Evolutionary conservation across 2,797 vertebrate species (phyloP), one percentile per base, ranked within the genome.

Genomic region (Notamacropus eugenii): DNA sequence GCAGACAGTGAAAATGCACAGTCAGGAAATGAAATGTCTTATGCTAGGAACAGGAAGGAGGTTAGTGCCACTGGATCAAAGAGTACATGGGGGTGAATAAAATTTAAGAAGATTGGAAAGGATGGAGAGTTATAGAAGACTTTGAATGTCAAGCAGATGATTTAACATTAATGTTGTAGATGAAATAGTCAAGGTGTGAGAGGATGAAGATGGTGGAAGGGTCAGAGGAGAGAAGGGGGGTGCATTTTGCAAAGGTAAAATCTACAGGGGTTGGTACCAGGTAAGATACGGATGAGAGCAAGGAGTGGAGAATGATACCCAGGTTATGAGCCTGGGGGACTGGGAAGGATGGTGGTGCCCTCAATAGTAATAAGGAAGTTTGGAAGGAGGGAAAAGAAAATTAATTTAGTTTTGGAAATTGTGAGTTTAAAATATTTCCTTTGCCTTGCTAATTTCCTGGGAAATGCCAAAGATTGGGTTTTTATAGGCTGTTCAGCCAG

Each of bases 401-500:
- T 27, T 46, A 46, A 46, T 82, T 82, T 3, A 24, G 40, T 27
- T 82, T 82, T 82, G 74, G 74, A 82, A 82, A 82, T 46, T 82
- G 24, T 82, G 40, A 82, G 22, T 82, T 82, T 27, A 82, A 82
- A 9, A 82, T 46, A 46, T 82, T 82, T 46, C 74, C 29, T 96
- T 96, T 93, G 0, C 93, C 92, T 95, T 58, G 54, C 94, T 97
- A 90, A 97, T 91, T 95, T 31, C 90, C 93, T 87, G 55, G 95
- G 97, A 97, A 97, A 97, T 97, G 95, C 94, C 87, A 96, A 55
- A 96, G 96, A 97, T 34, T 95, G 28, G 96, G 95, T 98, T 98
- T 0, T 5, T 94, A 91, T 97, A 91, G 54, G 54, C 54, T 55
- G 54, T 91, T 94, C 92, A 95, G 87, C 74, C 93, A 67, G 82